Evolutionary conservation across 2,888 invertebrate species (phyloP).

Genomic region (Podotricha telesiphe): DNA sequence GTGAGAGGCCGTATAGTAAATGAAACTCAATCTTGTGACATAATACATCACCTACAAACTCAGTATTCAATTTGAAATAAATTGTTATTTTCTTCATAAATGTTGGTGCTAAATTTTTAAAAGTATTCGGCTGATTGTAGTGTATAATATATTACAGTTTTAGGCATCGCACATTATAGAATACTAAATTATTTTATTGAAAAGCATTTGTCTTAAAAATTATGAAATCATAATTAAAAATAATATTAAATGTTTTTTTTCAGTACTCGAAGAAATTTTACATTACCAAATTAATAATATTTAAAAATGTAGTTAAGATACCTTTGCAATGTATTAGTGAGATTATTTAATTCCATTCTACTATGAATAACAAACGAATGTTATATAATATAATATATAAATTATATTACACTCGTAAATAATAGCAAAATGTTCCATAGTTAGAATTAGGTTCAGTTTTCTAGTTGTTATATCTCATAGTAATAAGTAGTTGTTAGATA

Average conservation of each 20-base stretch:
- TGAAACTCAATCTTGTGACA: not conserved
- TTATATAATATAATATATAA: conserved; percentile 1
- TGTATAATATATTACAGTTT: not conserved
- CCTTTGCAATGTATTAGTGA: not conserved
- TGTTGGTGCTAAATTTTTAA: conserved; percentile 16
- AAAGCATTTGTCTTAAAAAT: not conserved
- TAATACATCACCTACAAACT: not conserved
- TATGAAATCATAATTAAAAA: not conserved
- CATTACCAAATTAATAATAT: not conserved
- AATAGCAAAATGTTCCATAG: not conserved
- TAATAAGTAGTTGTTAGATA: conserved; percentile 17
- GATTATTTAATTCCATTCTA: conserved; percentile 1
- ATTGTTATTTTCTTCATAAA: conserved; percentile 1
- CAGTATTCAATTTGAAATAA: not conserved
- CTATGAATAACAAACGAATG: not conserved
- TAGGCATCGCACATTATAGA: not conserved
- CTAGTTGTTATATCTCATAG: conserved; percentile 16
- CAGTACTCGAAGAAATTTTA: not conserved
- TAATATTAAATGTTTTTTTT: not conserved
- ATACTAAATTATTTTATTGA: not conserved
- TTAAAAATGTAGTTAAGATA: not conserved
- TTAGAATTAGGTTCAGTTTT: conserved; percentile 12
- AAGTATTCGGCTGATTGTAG: not conserved
- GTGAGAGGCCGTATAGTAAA: conserved; percentile 37
- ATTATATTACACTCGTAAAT: conserved; percentile 1